These are phyloP conservation scores for Meteorus cinctellus DNA, from an alignment of 2,888 invertebrate species.

Conservation along the genomic window DNA sequence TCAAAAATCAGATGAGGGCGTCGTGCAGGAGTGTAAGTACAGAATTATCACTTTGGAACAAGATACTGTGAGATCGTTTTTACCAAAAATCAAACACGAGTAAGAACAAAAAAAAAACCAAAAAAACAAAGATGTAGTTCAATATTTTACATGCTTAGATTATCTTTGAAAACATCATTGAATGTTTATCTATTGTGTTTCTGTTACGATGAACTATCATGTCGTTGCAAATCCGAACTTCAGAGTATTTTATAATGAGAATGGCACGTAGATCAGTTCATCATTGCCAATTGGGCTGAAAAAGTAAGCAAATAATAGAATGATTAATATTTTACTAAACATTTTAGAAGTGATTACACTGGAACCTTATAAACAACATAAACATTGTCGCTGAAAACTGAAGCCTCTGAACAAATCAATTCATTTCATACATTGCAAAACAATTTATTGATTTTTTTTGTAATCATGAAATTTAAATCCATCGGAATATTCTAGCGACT, in stretches of 20 bases:
- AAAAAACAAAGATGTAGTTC: slow-evolving; percentile 11
- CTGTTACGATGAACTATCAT: slow-evolving; percentile 52
- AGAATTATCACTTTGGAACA: slow-evolving; percentile 34
- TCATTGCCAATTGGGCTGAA: too few species aligned
- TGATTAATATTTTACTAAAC: too few species aligned
- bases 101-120: neutral
- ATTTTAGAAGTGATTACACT: too few species aligned
- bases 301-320: too few species aligned
- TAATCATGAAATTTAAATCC: too few species aligned
- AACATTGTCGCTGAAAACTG: too few species aligned
- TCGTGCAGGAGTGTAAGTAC: slow-evolving; percentile 6
- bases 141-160: neutral
- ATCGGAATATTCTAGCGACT: too few species aligned
- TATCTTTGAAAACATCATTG: neutral
- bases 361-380: too few species aligned
- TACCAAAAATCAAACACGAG: neutral
- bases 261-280: slow-evolving; percentile 60
- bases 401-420: too few species aligned
- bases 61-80: neutral
- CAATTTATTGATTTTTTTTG: too few species aligned
- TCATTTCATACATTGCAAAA: too few species aligned
- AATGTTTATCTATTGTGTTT: neutral
- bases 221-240: slow-evolving; percentile 71
- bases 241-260: slow-evolving; percentile 70
- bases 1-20: slow-evolving; percentile 3